phyloP scores from a whole-genome alignment of 2,797 vertebrate genomes.

The Balearica regulorum region DNA sequence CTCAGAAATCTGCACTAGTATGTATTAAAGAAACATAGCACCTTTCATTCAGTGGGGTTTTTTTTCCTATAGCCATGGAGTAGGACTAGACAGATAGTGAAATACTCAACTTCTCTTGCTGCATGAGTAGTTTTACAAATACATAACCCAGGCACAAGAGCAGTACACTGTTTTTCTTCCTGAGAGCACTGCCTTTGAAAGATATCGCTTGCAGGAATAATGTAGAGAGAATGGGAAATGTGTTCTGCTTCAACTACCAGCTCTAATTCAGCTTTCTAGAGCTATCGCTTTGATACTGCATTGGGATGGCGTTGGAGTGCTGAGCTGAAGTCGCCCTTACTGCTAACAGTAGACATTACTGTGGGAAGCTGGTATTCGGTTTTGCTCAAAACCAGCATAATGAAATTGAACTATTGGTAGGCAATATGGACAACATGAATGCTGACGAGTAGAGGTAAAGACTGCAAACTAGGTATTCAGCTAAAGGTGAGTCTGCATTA shows the following conservation, averaged over 20 bases:
- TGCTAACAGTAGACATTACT: neutral
- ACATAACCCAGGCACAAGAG: neutral
- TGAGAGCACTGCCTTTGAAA: conserved; percentile 4
- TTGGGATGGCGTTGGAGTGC: neutral
- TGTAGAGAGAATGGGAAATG: conserved; percentile 30
- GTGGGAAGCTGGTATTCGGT: neutral
- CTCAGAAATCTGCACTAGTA: neutral
- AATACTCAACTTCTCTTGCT: conserved; percentile 40
- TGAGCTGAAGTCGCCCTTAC: neutral
- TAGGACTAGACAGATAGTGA: conserved; percentile 15
- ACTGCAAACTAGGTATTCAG: neutral
- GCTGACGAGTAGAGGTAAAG: neutral
- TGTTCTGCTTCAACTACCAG: conserved; percentile 36
- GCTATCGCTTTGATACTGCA: neutral
- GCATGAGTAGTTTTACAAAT: conserved; percentile 51
- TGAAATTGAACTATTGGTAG: neutral
- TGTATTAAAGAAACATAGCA: neutral
- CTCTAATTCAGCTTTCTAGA: conserved; percentile 27
- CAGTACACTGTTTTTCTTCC: conserved; percentile 15
- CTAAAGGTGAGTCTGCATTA: neutral
- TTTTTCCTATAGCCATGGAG: neutral
- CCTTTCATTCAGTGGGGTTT: neutral
- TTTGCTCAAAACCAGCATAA: neutral
- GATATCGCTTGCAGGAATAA: conserved; percentile 24
- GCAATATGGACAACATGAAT: neutral